These are phyloP conservation scores for Himalopsyche phryganea DNA, from an alignment of 1,140 invertebrate species.

Conservation along the genomic window DNA sequence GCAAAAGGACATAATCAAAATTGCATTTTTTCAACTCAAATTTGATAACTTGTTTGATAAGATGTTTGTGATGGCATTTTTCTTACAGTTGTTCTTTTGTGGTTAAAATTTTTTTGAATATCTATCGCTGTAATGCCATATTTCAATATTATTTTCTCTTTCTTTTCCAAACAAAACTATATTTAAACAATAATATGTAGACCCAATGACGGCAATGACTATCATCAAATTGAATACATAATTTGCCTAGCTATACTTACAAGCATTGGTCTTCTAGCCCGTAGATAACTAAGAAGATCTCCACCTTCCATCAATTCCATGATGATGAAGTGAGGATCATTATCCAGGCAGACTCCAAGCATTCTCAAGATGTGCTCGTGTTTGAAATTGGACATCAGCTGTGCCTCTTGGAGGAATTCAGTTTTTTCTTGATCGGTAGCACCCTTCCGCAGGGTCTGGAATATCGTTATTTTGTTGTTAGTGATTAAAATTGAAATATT, in stretches of 20 bases:
- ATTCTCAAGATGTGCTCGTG: conserved; percentile 92
- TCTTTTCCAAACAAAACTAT: no score
- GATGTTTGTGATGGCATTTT: no score
- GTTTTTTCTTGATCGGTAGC: conserved; percentile 86
- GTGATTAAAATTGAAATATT: neutral
- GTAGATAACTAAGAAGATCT: conserved; percentile 86
- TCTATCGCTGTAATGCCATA: no score
- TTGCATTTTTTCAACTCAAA: no score
- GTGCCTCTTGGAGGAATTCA: conserved; percentile 95
- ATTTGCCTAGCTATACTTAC: conserved; percentile 57
- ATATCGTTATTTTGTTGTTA: conserved; percentile 22
- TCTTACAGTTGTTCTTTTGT: no score
- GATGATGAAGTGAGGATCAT: conserved; percentile 88
- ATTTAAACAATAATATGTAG: no score
- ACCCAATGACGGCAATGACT: no score
- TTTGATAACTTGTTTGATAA: no score
- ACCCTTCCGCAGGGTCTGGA: conserved; percentile 85
- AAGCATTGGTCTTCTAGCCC: conserved; percentile 66
- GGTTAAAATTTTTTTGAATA: no score
- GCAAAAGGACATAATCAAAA: no score
- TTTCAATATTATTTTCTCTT: no score
- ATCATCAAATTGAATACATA: no score
- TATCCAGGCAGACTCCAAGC: conserved; percentile 90
- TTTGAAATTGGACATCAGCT: conserved; percentile 95
- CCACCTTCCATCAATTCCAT: conserved; percentile 97